Evolutionary conservation across 2,888 invertebrate genomes (phyloP), one percentile per base, ranked within the genome.

Genomic region (Agrotis exclamationis): DNA sequence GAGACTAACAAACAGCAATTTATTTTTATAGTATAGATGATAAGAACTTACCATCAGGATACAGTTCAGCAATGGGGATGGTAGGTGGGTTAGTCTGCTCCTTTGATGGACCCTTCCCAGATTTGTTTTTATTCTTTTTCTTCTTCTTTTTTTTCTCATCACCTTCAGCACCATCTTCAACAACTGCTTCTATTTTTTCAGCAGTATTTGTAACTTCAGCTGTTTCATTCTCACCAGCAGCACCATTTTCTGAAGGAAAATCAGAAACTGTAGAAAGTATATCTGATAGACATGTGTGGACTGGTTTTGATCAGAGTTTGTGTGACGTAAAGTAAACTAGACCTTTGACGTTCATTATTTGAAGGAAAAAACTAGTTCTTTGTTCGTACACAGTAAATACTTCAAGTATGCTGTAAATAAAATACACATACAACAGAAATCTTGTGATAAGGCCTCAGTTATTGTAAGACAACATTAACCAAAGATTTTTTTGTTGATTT

Each of bases 61-160:
- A 99, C 24, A 99, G 96, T 66, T 99, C 98, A 3, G 97, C 96
- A 80, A 99, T 98, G 0, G 99, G 98, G 86, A 99, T 97, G n/a
- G 98, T 97, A 14, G 99, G 99, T 20, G 99, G 98, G 91, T 98
- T 97, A 0, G 98, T 98, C 93, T 98, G 98, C 80, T 95, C 96
- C 76, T 96, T 96, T 7, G 86, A 86, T 14, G 89, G 81, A 13
- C 89, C 89, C 83, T 94, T 94, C 82, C 92, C 86, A 65, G 96
- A 95, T 80, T 97, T 97, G 73, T 96, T 96, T 86, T 97, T 97
- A 80, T 97, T 96, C 93, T 97, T 97, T 94, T 98, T 97, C 87
- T 97, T 97, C 85, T 97, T 97, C 88, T 97, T 97, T 70, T 96
- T 97, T 86, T 97, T 96, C 33, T 96, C 96, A 79, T 97, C 96